Evolutionary conservation across 2,113 vertebrate species (phyloP).

Genomic region (Scytalopus superciliaris): DNA sequence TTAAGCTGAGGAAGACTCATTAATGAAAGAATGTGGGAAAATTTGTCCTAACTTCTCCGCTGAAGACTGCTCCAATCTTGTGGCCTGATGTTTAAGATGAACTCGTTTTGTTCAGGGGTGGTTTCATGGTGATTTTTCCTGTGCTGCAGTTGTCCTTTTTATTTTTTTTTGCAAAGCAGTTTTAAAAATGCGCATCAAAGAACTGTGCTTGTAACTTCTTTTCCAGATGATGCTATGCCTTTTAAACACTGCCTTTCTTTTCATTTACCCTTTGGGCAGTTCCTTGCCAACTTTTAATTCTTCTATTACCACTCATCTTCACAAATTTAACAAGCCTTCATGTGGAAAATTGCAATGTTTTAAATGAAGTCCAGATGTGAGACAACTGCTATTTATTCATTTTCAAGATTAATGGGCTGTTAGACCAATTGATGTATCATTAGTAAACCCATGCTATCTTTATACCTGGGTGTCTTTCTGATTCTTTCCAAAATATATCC

Average conservation of each 20-base stretch:
- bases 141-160: background rate
- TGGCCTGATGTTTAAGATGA: background rate
- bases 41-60: background rate
- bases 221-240: background rate
- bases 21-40: background rate
- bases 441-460: background rate
- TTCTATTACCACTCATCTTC: background rate
- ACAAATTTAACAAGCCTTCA: background rate
- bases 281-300: slow-evolving; percentile 17
- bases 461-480: background rate
- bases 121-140: background rate
- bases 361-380: slow-evolving; percentile 13
- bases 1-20: background rate
- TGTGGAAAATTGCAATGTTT: background rate
- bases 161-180: background rate
- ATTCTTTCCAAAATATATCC: background rate
- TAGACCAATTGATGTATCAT: background rate
- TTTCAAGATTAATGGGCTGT: background rate
- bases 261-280: background rate
- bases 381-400: background rate
- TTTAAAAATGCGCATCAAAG: background rate
- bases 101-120: background rate
- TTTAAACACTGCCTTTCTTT: background rate
- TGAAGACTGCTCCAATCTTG: background rate
- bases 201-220: background rate